These are phyloP conservation scores for Nomada goodeniana DNA, from an alignment of 2,888 invertebrate genomes.

Conservation along the genomic window DNA sequence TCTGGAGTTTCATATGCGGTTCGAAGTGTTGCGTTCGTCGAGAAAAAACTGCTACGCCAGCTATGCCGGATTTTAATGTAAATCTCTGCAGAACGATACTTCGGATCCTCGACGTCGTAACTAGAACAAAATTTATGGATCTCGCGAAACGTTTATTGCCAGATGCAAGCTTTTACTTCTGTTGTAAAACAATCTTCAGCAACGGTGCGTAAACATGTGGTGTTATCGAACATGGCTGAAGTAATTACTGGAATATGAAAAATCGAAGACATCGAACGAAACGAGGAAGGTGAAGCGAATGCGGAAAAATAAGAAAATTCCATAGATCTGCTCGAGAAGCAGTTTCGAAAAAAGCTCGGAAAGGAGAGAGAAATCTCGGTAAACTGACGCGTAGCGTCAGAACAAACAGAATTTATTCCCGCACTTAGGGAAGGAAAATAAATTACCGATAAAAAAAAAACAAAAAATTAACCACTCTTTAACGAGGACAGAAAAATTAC, in stretches of 20 bases:
- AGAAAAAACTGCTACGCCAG: not conserved
- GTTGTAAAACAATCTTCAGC: conserved; percentile 6
- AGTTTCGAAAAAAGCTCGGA: too few relatives aligned
- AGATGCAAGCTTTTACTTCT: conserved; percentile 6
- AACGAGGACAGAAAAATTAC: too few relatives aligned
- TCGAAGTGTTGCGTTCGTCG: too few relatives aligned
- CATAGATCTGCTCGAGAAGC: too few relatives aligned
- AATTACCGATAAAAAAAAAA: too few relatives aligned
- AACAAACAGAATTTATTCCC: too few relatives aligned
- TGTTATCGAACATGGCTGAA: not conserved
- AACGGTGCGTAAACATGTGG: not conserved
- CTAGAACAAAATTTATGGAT: conserved; percentile 13
- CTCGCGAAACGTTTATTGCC: conserved; percentile 27
- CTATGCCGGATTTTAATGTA: not conserved
- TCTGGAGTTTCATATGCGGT: too few relatives aligned
- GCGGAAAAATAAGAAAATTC: too few relatives aligned
- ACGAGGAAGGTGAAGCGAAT: not conserved
- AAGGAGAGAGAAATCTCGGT: too few relatives aligned
- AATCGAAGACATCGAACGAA: not conserved
- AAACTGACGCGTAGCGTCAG: too few relatives aligned
- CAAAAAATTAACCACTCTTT: too few relatives aligned
- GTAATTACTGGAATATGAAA: not conserved
- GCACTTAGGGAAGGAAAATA: too few relatives aligned
- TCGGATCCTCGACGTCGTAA: not conserved
- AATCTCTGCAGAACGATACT: not conserved